phyloP scores from a whole-genome alignment of 2,888 invertebrate species.

The Eumerus sabulonum region DNA sequence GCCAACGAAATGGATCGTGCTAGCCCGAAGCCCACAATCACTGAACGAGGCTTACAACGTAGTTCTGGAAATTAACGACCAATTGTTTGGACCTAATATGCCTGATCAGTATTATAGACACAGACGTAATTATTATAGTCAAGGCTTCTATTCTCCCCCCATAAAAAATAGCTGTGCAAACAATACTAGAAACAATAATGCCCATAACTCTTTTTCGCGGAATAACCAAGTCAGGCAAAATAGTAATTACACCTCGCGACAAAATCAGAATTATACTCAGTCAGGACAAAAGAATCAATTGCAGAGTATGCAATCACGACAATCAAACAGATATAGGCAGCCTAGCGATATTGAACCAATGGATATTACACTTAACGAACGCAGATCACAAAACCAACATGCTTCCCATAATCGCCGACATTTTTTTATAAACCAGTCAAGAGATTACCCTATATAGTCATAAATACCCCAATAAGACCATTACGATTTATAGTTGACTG shows the following conservation, averaged over 20 bases:
- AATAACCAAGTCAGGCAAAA: background rate
- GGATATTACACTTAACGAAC: slow-evolving; percentile 19
- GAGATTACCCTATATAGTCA: slow-evolving; percentile 16
- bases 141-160: background rate
- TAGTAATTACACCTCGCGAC: too few relatives aligned
- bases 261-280: background rate
- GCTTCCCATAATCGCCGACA: background rate
- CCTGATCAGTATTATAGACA: background rate
- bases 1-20: slow-evolving; percentile 7
- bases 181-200: background rate
- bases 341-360: slow-evolving; percentile 14
- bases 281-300: background rate
- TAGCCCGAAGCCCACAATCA: slow-evolving; percentile 8
- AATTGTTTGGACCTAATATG: slow-evolving; percentile 5
- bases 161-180: background rate
- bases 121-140: background rate
- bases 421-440: background rate
- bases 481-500: slow-evolving; percentile 13
- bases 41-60: slow-evolving; percentile 12
- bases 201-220: background rate
- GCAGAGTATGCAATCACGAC: slow-evolving; percentile 10
- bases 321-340: slow-evolving; percentile 16
- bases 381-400: slow-evolving; percentile 9
- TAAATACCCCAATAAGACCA: slow-evolving; percentile 3
- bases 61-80: slow-evolving; percentile 17